phyloP scores from a whole-genome alignment of 1,140 invertebrate genomes.

The Metopolophium dirhodum region DNA sequence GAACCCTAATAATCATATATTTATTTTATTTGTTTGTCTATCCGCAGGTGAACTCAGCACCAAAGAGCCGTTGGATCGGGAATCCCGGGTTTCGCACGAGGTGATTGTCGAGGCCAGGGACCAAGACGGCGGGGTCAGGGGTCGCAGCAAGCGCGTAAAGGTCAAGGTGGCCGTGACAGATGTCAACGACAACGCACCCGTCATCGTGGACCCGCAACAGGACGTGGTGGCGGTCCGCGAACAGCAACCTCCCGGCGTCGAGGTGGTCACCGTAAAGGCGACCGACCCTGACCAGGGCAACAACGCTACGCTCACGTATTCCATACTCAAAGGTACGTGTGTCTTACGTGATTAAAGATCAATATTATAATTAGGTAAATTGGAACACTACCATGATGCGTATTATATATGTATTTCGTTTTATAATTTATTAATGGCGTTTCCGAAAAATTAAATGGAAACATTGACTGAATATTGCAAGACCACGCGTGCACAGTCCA shows the following conservation, averaged over 20 bases:
- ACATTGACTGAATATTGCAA: no score
- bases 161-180: constrained; percentile 80
- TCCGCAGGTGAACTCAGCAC: constrained; percentile 82
- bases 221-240: constrained; percentile 86
- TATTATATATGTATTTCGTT: not conserved
- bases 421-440: no score
- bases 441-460: not conserved
- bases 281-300: constrained; percentile 85
- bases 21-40: not conserved
- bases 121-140: constrained; percentile 73
- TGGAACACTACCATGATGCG: not conserved
- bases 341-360: not conserved
- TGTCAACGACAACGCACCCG: constrained; percentile 89
- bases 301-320: constrained; percentile 88
- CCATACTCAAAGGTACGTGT: constrained; percentile 75
- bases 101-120: constrained; percentile 85
- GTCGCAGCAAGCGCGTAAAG: constrained; percentile 74
- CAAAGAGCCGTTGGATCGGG: constrained; percentile 81
- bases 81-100: constrained; percentile 78
- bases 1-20: not conserved
- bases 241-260: constrained; percentile 83
- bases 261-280: constrained; percentile 84
- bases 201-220: constrained; percentile 86
- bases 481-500: no score
- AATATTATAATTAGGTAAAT: not conserved